Evolutionary conservation across 2,888 invertebrate genomes (phyloP), one percentile per base, ranked within the genome.

Genomic region (Oscheius sp.): DNA sequence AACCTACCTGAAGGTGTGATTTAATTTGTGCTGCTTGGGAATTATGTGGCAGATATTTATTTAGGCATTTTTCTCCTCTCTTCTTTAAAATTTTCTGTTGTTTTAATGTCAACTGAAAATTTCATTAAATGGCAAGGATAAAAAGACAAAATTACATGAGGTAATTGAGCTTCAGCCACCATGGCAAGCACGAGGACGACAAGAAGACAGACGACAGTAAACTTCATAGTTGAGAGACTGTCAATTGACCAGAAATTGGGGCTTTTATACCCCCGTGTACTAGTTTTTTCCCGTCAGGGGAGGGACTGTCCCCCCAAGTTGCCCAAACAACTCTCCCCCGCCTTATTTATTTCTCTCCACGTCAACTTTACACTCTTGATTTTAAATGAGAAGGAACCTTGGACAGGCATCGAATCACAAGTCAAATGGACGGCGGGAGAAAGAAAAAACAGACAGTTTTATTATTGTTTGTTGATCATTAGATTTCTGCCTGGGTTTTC

Each of bases 101-200:
- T 55, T 69, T 69, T 29, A 66, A 35, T 25, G 66, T 66, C 29
- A 66, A 27, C 66, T 66, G 35, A 66, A 66, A 66, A 27, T 12
- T n/a, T n/a, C n/a, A n/a, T n/a, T n/a, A 21, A 61, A 41, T 2
- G 21, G 13, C 35, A 61, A 35, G 16, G n/a, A 59, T 35, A 25
- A 16, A 35, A 59, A 35, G 35, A 35, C 9, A 16, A 16, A 43
- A 43, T 16, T 29, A 66, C 66, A 49, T 52, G 46, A 1, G 66
- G 66, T 0, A 66, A 18, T 21, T 66, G 66, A n/a, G 66, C 66
- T 27, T 66, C 66, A 49, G 49, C 66, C 0, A 66, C 52, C 16
- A 66, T 9, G 29, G 35, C 25, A 13, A 49, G 29, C 13, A 49
- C 29, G 16, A 66, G 27, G 35, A 49, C 25, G 52, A 66, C 16